Evolutionary conservation across 1,140 invertebrate genomes (phyloP), one percentile per base, ranked within the genome.

Genomic region (Drosophila ercepeae): DNA sequence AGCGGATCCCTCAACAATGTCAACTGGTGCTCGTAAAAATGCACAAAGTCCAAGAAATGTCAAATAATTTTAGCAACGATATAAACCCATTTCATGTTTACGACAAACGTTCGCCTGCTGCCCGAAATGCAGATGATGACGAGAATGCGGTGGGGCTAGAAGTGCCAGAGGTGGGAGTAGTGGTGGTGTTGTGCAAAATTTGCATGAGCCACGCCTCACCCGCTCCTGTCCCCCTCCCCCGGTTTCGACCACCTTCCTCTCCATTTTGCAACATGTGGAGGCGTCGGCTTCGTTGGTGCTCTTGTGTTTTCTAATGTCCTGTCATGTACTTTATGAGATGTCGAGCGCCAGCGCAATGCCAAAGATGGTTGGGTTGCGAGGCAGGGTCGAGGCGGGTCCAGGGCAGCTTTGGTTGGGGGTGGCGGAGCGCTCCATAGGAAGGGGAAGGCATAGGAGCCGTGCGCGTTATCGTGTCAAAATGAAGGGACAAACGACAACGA

Each of bases 31-130:
- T 89, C 83, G 82, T 89, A 89, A 86, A 89, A 89, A 86, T 86
- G 79, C 72, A 71, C 75, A 83, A 78, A 83, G 81, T 83, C 75
- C 81, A 89, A 90, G 88, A 90, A 89, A 90, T 84, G 89, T 90
- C 89, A 90, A 90, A 90, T 90, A 90, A 90, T 89, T 90, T 88
- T 84, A 89, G 89, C 83, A 89, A 78, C 83, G 89, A 88, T 90
- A 90, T 89, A 90, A 90, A 84, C 89, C 89, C 89, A 90, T 90
- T 90, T 90, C 89, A 78, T 90, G 88, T 90, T 84, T 89, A 82
- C 83, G 83, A 78, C 77, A 78, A 83, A 70, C 75, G 75, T 58
- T 48, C 58, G 61, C 61, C 44, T 27, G 48, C 39, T 67, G 58
- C 51, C 58, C 39, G 42, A 39, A 51, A 73, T 50, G 53, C 48